Percentiles rank a stretch among this genome's conserved stretches.
These are phyloP conservation scores for Disparrhopalites patrizii DNA, from an alignment of 2,888 invertebrate genomes.

Conservation along the genomic window DNA sequence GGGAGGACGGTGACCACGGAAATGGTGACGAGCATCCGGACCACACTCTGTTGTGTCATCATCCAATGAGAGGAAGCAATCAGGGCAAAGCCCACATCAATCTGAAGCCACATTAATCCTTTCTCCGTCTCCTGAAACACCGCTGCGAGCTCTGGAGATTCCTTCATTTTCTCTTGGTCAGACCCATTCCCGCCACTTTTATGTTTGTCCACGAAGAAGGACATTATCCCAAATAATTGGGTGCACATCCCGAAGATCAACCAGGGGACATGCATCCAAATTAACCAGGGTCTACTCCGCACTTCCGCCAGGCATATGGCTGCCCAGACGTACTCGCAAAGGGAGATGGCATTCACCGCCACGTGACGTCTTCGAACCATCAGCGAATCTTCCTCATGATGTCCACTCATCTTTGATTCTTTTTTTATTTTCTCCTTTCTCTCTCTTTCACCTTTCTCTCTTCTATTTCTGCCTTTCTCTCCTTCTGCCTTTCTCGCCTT, in stretches of 20 bases:
- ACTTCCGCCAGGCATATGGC: not conserved
- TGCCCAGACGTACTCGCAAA: constrained; percentile 5
- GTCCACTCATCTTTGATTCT: not conserved
- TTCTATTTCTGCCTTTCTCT: not conserved
- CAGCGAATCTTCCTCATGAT: not conserved
- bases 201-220: not conserved
- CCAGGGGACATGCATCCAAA: constrained; percentile 19
- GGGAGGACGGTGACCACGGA: constrained; percentile 6
- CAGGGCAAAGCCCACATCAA: constrained; percentile 16
- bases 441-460: not conserved
- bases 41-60: not conserved
- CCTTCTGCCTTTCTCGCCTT: not conserved
- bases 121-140: constrained; percentile 12
- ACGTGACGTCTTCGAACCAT: not conserved
- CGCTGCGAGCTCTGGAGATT: not conserved
- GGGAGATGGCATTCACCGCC: not conserved
- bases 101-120: constrained; percentile 18
- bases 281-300: not conserved
- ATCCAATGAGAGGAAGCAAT: constrained; percentile 16
- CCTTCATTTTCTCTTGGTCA: not conserved
- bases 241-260: constrained; percentile 10
- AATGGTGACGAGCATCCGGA: constrained; percentile 15
- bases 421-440: not conserved
- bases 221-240: constrained; percentile 8
- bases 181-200: too few species aligned